A percentile compares a stretch with the other conserved stretches of the same genome.
Evolutionary conservation across 2,888 invertebrate genomes (phyloP).

Genomic region (Andrena camellia): DNA sequence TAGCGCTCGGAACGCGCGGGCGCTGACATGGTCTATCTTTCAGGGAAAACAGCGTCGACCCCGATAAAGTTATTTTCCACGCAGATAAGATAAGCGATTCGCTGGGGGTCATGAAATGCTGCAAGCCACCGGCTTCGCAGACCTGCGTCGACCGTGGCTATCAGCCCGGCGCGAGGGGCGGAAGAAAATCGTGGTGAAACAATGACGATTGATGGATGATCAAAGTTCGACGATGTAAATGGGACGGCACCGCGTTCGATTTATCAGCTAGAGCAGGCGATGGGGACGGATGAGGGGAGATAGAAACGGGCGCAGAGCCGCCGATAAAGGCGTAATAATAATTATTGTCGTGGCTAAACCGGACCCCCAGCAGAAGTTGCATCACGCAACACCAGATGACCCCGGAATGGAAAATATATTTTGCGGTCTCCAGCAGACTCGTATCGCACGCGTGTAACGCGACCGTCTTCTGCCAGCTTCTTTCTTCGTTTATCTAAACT

Average conservation of each 20-base stretch:
- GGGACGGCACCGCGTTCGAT: not conserved
- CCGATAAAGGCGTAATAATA: conserved; percentile 53
- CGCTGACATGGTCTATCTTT: not conserved
- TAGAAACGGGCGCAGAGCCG: not conserved
- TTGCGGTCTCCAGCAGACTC: conserved; percentile 16
- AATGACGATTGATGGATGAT: not conserved
- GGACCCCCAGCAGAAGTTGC: conserved; percentile 79
- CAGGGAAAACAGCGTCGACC: not conserved
- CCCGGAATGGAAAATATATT: conserved; percentile 73
- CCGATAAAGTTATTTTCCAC: conserved; percentile 66
- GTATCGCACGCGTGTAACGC: conserved; percentile 11
- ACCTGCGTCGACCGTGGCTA: not conserved
- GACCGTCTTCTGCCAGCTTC: not conserved
- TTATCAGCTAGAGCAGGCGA: conserved; percentile 41
- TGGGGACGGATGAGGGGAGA: not conserved
- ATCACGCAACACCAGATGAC: conserved; percentile 71
- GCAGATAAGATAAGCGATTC: conserved; percentile 70
- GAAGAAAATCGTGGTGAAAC: not conserved
- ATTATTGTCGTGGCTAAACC: conserved; percentile 68
- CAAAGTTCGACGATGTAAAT: conserved; percentile 18
- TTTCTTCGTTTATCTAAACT: not conserved
- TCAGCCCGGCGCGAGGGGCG: too few species aligned
- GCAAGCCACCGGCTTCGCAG: conserved; percentile 19
- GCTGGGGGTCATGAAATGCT: conserved; percentile 63
- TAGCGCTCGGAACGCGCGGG: not conserved